Evolutionary conservation across 2,797 vertebrate species (phyloP), one percentile per base, ranked within the genome.

Genomic region (Phoxinus dragarum): DNA sequence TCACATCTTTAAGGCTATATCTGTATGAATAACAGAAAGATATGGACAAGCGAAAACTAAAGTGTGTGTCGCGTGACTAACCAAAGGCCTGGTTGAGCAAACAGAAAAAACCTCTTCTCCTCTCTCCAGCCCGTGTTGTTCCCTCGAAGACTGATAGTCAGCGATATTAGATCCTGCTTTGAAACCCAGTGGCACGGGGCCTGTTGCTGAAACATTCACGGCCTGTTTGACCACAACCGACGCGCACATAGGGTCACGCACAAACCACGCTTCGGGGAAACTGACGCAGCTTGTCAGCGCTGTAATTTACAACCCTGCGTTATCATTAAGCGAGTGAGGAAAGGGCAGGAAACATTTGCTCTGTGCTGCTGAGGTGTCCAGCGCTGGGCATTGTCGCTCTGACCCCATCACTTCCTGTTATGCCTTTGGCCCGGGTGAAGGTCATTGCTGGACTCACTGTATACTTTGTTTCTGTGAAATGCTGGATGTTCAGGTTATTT

Each of bases 391-490:
- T 71, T 83, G 71, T 87, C 77, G 56, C 61, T 56, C 59, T 80
- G 84, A 82, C 88, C 88, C 86, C 80, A 17, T 56, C 71, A 74
- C 54, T 82, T 91, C 89, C 90, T 91, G 90, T 90, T 91, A 77
- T 91, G 90, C 80, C 54, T 82, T 36, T 54, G 61, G 74, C 27
- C 27, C 16, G 11, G 38, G 47, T 34, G 56, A 80, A 84, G 83
- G 77, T 84, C 82, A 74, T 59, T 59, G 69, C 59, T 36, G 36
- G 14, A 81, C 38, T 16, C 19, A 66, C 59, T 80, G 34, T 47
- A 19, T 74, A 36, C 27, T 64, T 19, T 52, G 21, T 80, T 64
- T 27, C 12, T 56, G 44, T 67, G 14, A 56, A 44, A 17, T 40
- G 0, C 36, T 54, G 16, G 36, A 42, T 34, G 3, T 31, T 69